phyloP scores from a whole-genome alignment of 2,797 vertebrate genomes.

The Orientallactaga sibirica region DNA sequence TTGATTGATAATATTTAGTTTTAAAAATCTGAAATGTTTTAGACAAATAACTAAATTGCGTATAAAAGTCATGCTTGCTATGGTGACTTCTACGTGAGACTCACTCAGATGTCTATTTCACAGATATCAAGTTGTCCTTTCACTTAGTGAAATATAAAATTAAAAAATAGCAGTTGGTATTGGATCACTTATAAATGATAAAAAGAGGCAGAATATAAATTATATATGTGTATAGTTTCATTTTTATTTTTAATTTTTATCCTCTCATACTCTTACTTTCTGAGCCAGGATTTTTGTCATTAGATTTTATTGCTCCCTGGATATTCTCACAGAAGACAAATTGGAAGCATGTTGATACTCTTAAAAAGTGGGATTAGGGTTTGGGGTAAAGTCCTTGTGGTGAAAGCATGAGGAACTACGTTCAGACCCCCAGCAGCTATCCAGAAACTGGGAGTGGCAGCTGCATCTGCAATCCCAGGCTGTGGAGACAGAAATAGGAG shows the following conservation, averaged over 20 bases:
- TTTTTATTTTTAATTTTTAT: neutral
- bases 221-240: neutral
- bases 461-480: too few species aligned
- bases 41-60: neutral
- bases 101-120: neutral
- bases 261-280: neutral
- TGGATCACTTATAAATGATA: neutral
- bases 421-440: too few species aligned
- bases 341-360: neutral
- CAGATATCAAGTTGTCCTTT: constrained; percentile 12
- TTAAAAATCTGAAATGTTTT: neutral
- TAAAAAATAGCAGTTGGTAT: neutral
- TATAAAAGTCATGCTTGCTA: neutral
- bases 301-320: neutral
- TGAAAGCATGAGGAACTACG: too few species aligned
- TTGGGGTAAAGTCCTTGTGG: neutral
- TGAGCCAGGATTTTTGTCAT: neutral
- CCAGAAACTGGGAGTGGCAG: too few species aligned
- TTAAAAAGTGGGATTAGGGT: neutral
- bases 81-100: neutral
- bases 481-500: too few species aligned
- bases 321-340: constrained; percentile 26
- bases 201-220: neutral
- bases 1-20: neutral
- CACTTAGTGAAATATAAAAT: constrained; percentile 11